A percentile compares a stretch with the other conserved stretches of the same genome.
These are phyloP conservation scores for Caenorhabditis becei DNA, from an alignment of 2,888 invertebrate genomes.

Conservation along the genomic window DNA sequence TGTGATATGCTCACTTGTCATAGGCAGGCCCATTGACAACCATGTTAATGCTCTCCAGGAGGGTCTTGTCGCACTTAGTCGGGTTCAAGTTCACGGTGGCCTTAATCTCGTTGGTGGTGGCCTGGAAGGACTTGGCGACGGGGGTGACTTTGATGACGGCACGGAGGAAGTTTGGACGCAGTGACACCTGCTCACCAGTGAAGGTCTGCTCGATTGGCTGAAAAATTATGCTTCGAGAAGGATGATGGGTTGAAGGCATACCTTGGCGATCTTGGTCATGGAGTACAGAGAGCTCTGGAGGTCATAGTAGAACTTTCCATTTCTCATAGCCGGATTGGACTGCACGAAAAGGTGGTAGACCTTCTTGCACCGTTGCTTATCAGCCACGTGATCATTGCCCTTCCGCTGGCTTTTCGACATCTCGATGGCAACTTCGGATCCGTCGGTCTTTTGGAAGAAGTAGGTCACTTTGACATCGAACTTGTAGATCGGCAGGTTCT, in stretches of 20 bases:
- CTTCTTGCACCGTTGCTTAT: background rate
- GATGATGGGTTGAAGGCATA: too few species aligned
- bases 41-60: conserved; percentile 23
- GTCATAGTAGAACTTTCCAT: background rate
- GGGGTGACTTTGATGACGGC: background rate
- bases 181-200: background rate
- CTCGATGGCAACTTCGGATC: background rate
- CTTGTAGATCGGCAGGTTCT: background rate
- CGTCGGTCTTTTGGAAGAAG: background rate
- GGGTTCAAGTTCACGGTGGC: conserved; percentile 19
- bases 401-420: background rate
- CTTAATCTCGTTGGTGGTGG: conserved; percentile 19
- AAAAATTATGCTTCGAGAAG: too few species aligned
- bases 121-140: conserved; percentile 24
- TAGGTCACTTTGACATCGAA: background rate
- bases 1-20: conserved; percentile 16
- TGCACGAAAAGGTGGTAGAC: background rate
- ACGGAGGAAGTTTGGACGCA: background rate
- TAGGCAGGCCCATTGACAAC: conserved; percentile 1
- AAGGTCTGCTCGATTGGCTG: background rate
- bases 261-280: background rate
- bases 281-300: background rate
- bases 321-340: background rate
- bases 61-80: conserved; percentile 6
- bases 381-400: background rate